Conservation (phyloP, 2,888 invertebrate genomes). For the Rhorus exstirpatorius region DNA sequence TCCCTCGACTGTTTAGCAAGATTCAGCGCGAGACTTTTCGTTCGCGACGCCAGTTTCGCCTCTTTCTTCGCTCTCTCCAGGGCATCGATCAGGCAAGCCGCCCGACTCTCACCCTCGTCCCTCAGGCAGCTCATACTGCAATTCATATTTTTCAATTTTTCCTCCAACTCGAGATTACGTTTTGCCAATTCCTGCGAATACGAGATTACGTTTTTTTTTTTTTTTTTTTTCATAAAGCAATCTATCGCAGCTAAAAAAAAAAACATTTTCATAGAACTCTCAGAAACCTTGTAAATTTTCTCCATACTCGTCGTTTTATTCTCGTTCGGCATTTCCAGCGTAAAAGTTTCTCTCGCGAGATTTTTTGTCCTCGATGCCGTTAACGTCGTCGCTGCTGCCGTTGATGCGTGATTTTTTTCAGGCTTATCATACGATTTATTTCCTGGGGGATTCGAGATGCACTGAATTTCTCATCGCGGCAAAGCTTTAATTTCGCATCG, state of each 20-base stretch:
- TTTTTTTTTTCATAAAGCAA: constrained; percentile 31
- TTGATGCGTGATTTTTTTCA: constrained; percentile 9
- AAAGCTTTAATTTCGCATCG: constrained; percentile 4
- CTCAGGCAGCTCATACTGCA: constrained; percentile 73
- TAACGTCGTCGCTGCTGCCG: not conserved
- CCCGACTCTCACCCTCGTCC: constrained; percentile 69
- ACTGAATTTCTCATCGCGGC: constrained; percentile 56
- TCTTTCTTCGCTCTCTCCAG: constrained; percentile 72
- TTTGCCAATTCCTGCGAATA: constrained; percentile 72
- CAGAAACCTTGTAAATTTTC: constrained; percentile 66
- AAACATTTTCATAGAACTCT: not conserved
- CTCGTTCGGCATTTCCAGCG: not conserved
- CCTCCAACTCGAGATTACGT: constrained; percentile 70
- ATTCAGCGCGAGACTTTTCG: constrained; percentile 74
- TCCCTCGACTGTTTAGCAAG: constrained; percentile 73
- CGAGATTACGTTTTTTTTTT: constrained; percentile 5
- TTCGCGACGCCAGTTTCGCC: constrained; percentile 68
- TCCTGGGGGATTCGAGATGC: constrained; percentile 55
- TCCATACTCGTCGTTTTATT: constrained; percentile 52
- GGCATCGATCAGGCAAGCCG: constrained; percentile 70
- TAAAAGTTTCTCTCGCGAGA: not conserved
- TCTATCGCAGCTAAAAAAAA: not conserved
- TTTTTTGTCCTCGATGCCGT: constrained; percentile 25
- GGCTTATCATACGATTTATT: constrained; percentile 28
- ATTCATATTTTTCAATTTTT: constrained; percentile 71